These are phyloP conservation scores for Burhinus oedicnemus DNA, from an alignment of 2,113 vertebrate genomes.

Conservation along the genomic window DNA sequence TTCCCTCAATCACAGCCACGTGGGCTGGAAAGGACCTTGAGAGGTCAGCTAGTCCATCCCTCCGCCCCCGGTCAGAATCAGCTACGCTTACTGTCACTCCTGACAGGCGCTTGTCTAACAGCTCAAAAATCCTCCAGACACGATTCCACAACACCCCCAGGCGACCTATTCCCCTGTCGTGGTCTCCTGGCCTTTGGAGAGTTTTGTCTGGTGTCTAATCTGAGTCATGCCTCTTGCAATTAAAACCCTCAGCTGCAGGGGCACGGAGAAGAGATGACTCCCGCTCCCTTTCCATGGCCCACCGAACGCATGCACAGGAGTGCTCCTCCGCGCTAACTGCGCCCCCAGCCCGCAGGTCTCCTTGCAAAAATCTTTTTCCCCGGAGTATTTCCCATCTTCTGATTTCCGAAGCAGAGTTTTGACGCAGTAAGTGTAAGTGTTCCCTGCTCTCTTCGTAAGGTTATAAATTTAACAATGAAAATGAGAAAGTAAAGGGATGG, in stretches of 20 bases:
- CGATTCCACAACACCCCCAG: not conserved
- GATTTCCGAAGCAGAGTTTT: not conserved
- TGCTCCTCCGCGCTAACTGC: not conserved
- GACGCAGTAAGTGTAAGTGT: not conserved
- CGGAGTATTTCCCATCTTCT: not conserved
- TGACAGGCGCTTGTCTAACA: not conserved
- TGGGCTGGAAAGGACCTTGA: slow-evolving; percentile 34
- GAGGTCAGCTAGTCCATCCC: slow-evolving; percentile 16
- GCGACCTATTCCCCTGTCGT: not conserved
- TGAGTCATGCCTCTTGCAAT: not conserved
- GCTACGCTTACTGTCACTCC: not conserved
- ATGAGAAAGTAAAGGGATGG: not conserved
- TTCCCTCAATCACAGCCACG: slow-evolving; percentile 29
- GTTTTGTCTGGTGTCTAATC: slow-evolving; percentile 33
- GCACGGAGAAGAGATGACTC: not conserved
- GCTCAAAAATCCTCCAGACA: slow-evolving; percentile 41
- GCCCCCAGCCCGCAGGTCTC: not conserved
- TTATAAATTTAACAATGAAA: not conserved
- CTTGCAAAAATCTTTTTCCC: not conserved
- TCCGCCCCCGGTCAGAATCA: not conserved
- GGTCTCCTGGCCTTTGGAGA: not conserved
- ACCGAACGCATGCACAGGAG: not conserved
- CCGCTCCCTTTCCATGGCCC: not conserved
- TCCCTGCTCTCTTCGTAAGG: not conserved
- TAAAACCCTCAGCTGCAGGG: not conserved